These are phyloP conservation scores for Elgaria multicarinata DNA, from an alignment of 2,113 vertebrate species.

Conservation along the genomic window DNA sequence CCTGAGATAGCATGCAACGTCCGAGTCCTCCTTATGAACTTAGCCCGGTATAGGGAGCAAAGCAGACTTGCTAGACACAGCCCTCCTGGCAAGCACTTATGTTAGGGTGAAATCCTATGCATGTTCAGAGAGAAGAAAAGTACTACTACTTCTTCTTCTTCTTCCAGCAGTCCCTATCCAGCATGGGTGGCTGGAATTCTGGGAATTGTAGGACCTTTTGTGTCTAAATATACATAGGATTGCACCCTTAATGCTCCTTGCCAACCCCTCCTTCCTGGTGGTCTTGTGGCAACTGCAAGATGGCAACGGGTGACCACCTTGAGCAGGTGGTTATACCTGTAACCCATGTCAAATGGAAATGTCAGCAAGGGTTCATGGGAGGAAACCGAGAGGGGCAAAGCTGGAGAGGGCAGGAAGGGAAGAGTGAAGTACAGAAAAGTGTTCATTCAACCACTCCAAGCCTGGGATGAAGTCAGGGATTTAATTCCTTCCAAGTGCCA, in stretches of 20 bases:
- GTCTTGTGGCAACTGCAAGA: neutral
- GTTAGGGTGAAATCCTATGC: no score
- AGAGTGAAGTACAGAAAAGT: slow-evolving; percentile 53
- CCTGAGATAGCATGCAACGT: neutral
- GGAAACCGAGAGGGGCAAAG: slow-evolving; percentile 45
- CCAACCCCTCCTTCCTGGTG: neutral
- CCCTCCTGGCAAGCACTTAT: neutral
- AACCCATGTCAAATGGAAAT: slow-evolving; percentile 65
- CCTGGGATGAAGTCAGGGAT: slow-evolving; percentile 55
- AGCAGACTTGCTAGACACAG: neutral
- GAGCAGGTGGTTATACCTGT: slow-evolving; percentile 61
- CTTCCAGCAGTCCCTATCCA: no score
- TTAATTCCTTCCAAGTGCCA: slow-evolving; percentile 77
- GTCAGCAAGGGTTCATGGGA: slow-evolving; percentile 70
- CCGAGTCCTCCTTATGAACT: neutral
- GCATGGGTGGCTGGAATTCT: no score
- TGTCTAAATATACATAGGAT: no score
- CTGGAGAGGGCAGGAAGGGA: slow-evolving; percentile 11
- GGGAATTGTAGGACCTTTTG: no score
- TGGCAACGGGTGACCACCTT: slow-evolving; percentile 43
- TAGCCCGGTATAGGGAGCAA: neutral
- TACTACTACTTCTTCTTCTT: no score
- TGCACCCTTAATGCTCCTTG: no score
- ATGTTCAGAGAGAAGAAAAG: no score
- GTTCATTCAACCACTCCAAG: slow-evolving; percentile 72